A percentile compares a stretch with the other conserved stretches of the same genome.
Conservation (phyloP, 2,113 vertebrate genomes). For the Isurus oxyrinchus region DNA sequence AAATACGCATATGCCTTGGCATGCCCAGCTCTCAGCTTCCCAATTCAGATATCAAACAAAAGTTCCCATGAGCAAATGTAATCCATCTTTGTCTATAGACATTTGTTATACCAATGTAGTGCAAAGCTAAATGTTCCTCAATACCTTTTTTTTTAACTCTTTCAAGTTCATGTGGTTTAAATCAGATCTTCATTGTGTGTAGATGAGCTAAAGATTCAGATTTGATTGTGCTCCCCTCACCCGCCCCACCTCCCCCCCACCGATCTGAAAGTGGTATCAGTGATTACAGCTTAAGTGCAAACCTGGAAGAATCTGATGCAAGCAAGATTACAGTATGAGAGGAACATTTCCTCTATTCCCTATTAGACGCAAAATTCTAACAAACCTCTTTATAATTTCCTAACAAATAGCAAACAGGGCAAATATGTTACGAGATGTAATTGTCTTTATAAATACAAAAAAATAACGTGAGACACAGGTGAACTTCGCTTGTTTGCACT, state of each 20-base stretch:
- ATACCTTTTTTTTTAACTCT: background rate
- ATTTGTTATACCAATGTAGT: background rate
- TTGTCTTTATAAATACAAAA: background rate
- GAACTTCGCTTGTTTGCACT: background rate
- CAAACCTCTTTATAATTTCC: background rate
- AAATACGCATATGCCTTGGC: background rate
- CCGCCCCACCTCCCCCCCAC: too few relatives aligned
- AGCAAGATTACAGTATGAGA: background rate
- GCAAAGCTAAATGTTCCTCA: background rate
- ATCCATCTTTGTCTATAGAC: background rate
- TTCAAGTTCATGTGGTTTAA: background rate
- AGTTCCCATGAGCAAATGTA: background rate
- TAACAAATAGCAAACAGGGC: too few relatives aligned
- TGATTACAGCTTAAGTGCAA: background rate
- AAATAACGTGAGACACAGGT: background rate
- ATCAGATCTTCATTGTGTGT: background rate
- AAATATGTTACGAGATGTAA: background rate
- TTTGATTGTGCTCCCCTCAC: background rate
- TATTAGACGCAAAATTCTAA: background rate
- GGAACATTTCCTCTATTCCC: background rate
- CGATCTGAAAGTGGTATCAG: background rate
- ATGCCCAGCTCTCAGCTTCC: background rate
- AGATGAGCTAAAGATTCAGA: background rate
- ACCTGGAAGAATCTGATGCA: background rate
- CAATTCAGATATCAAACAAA: slow-evolving; percentile 19